Conservation (phyloP, 2,888 invertebrate species). For the Heliconius ismenius region DNA sequence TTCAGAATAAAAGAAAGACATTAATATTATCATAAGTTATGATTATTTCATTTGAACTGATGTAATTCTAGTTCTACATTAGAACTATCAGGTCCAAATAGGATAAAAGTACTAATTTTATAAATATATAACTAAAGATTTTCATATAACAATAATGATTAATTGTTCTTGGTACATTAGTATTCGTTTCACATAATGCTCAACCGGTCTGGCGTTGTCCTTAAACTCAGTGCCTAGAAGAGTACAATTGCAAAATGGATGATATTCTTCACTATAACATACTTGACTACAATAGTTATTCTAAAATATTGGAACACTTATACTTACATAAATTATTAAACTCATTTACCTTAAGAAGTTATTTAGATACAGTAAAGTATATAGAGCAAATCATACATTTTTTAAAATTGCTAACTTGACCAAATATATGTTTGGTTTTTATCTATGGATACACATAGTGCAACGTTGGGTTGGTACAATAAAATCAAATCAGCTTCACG, state of each 20-base stretch:
- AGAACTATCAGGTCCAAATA: neutral
- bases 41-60: too few relatives aligned
- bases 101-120: neutral
- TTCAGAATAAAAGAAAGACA: neutral
- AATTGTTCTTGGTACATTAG: constrained; percentile 32
- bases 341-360: neutral
- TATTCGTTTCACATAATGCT: constrained; percentile 31
- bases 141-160: neutral
- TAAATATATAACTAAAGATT: neutral
- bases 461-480: neutral
- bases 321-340: neutral
- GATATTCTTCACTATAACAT: neutral
- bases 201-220: constrained; percentile 27
- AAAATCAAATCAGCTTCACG: too few relatives aligned
- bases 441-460: neutral
- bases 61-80: too few relatives aligned
- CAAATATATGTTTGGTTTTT: neutral
- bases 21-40: neutral
- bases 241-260: constrained; percentile 30
- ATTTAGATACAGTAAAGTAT: neutral
- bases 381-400: too few relatives aligned
- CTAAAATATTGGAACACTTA: neutral
- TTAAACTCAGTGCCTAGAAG: constrained; percentile 23
- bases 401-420: too few relatives aligned
- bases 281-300: neutral